phyloP scores from a whole-genome alignment of 2,888 invertebrate species.

The Neoaliturus tenellus region DNA sequence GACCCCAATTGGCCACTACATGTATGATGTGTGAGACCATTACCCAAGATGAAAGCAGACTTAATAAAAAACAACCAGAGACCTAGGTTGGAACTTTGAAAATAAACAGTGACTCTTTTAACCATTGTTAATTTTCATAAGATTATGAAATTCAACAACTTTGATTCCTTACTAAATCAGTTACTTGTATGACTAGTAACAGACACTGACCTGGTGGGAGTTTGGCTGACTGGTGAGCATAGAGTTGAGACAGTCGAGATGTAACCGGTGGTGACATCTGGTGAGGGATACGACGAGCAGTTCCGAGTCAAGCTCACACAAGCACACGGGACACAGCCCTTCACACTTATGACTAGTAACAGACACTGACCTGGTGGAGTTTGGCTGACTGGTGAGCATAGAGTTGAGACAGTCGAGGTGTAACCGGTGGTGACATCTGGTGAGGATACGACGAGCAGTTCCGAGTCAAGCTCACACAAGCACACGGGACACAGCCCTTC shows the following conservation, averaged over 20 bases:
- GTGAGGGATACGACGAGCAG: constrained; percentile 77
- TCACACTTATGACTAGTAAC: constrained; percentile 76
- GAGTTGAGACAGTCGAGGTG: constrained; percentile 88
- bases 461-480: constrained; percentile 76
- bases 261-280: constrained; percentile 86
- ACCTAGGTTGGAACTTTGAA: no score
- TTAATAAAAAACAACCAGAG: no score
- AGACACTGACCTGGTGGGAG: constrained; percentile 69
- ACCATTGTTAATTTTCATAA: no score
- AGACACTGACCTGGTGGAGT: constrained; percentile 74
- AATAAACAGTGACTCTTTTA: no score
- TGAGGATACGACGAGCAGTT: constrained; percentile 77
- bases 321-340: constrained; percentile 81
- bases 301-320: constrained; percentile 75
- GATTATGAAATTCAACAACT: no score
- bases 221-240: constrained; percentile 78
- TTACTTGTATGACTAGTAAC: no score
- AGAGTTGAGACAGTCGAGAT: constrained; percentile 86
- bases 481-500: constrained; percentile 80
- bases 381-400: constrained; percentile 78
- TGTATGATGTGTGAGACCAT: no score
- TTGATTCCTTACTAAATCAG: no score
- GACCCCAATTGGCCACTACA: no score
- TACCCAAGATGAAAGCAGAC: no score
- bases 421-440: constrained; percentile 83